Conservation (phyloP, 2,113 vertebrate genomes). For the Sarotherodon lohbergeri region DNA sequence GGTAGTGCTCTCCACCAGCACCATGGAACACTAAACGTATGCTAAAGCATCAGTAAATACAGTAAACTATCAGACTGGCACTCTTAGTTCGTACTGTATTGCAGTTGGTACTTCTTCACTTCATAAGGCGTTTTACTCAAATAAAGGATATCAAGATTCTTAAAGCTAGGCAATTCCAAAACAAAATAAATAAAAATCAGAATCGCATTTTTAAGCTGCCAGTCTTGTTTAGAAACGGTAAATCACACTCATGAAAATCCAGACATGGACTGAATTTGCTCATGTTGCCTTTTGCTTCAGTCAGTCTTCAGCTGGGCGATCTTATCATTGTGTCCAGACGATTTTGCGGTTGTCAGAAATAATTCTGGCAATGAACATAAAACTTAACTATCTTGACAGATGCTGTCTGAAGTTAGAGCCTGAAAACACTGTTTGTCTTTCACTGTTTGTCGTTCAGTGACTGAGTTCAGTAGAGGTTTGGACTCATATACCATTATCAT, state of each 20-base stretch:
- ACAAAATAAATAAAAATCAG: rapidly evolving
- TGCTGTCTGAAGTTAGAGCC: background rate
- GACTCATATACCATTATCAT: background rate
- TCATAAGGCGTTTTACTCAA: background rate
- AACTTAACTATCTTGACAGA: background rate
- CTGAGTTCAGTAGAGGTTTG: background rate
- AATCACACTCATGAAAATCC: background rate
- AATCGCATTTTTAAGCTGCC: background rate
- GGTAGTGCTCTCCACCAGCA: background rate
- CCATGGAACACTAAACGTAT: too few relatives aligned
- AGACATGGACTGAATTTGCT: background rate
- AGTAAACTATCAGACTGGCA: background rate
- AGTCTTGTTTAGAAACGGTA: background rate
- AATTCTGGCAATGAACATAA: background rate
- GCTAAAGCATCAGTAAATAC: too few relatives aligned
- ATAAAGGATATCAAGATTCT: background rate
- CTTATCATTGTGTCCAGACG: background rate
- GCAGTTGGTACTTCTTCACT: background rate
- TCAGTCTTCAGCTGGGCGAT: background rate
- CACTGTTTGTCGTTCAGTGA: background rate
- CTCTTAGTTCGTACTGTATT: background rate
- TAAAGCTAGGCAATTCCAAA: background rate
- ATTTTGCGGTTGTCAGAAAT: slow-evolving; percentile 17
- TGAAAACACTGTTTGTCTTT: background rate
- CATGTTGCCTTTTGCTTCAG: background rate